Percentiles rank a stretch among this genome's conserved stretches.
Evolutionary conservation across 2,113 vertebrate genomes (phyloP).

Genomic region (Oryzias woworae): DNA sequence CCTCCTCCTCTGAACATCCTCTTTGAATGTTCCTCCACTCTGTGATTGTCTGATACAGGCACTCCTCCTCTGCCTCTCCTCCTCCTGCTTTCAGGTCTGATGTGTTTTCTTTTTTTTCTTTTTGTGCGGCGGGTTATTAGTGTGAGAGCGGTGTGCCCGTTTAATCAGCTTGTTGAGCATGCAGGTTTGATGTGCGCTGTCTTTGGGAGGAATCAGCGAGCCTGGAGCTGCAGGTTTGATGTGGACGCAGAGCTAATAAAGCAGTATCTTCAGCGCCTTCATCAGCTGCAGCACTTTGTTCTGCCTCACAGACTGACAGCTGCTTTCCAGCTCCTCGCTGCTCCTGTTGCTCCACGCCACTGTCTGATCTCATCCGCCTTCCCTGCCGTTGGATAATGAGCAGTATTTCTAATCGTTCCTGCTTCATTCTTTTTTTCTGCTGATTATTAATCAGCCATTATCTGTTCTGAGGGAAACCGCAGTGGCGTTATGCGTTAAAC

Average conservation of each 20-base stretch:
- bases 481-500: too few relatives aligned
- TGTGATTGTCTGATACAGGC: constrained; percentile 62
- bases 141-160: constrained; percentile 59
- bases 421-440: too few relatives aligned
- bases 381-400: too few relatives aligned
- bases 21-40: constrained; percentile 61
- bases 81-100: constrained; percentile 52
- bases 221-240: constrained; percentile 77
- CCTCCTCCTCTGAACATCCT: constrained; percentile 58
- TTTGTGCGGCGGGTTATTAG: constrained; percentile 69
- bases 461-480: too few relatives aligned
- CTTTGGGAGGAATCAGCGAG: constrained; percentile 76
- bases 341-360: constrained; percentile 10
- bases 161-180: constrained; percentile 76
- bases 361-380: neutral
- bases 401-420: too few relatives aligned
- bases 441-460: too few relatives aligned
- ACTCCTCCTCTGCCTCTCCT: constrained; percentile 2
- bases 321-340: constrained; percentile 15
- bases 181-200: constrained; percentile 80
- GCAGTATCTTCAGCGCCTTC: constrained; percentile 75
- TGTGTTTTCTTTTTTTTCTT: constrained; percentile 27
- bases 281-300: constrained; percentile 73
- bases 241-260: constrained; percentile 80
- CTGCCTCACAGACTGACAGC: constrained; percentile 59